Evolutionary conservation across 2,113 vertebrate genomes (phyloP).

Genomic region (Lota lota): DNA sequence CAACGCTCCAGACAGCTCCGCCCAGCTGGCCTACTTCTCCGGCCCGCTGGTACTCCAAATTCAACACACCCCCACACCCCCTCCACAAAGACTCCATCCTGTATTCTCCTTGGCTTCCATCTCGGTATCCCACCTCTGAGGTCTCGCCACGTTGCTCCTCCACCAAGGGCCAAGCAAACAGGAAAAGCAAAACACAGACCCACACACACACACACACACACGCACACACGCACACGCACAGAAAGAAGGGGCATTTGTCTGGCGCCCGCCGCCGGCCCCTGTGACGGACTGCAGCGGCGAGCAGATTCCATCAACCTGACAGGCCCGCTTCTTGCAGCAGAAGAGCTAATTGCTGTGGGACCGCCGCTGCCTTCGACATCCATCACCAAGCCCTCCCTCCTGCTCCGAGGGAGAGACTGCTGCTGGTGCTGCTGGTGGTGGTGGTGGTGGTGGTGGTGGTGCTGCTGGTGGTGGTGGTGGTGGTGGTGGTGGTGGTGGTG

Average conservation of each 20-base stretch:
- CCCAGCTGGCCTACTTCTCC: too few relatives aligned
- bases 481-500: conserved; percentile 23
- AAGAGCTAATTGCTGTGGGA: conserved; percentile 78
- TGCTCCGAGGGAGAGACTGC: conserved; percentile 20
- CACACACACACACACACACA: too few relatives aligned
- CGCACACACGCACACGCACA: too few relatives aligned
- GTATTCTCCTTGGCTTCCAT: conserved; percentile 27
- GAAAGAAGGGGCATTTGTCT: conserved; percentile 63
- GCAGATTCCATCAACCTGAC: conserved; percentile 72
- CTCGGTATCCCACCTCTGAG: conserved; percentile 14
- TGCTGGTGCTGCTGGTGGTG: too few relatives aligned
- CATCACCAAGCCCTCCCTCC: conserved; percentile 64
- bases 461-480: conserved; percentile 26
- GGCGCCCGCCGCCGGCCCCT: conserved; percentile 52
- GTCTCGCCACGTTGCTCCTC: conserved; percentile 19
- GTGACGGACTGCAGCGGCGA: conserved; percentile 52
- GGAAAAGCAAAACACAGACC: conserved; percentile 45
- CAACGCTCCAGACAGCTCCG: too few relatives aligned
- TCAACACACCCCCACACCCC: too few relatives aligned
- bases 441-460: conserved; percentile 9
- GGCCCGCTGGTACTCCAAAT: too few relatives aligned
- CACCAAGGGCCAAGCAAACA: conserved; percentile 60
- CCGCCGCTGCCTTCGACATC: conserved; percentile 65
- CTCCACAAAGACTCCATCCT: conserved; percentile 12
- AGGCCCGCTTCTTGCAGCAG: conserved; percentile 61